phyloP scores from a whole-genome alignment of 1,140 invertebrate genomes.

The Anoplophora glabripennis region DNA sequence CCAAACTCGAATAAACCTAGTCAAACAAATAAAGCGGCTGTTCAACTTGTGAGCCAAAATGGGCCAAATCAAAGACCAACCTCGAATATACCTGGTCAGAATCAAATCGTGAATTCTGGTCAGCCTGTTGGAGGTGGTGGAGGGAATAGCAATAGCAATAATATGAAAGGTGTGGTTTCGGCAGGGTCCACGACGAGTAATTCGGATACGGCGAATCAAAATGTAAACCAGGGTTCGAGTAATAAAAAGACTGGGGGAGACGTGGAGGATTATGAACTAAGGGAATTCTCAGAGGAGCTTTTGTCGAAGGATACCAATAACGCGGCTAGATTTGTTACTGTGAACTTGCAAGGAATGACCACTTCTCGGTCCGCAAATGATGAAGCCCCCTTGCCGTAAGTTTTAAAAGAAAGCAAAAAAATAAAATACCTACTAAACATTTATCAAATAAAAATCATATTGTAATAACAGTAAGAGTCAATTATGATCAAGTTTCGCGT shows the following conservation, averaged over 20 bases:
- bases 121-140: not conserved
- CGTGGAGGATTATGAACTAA: slow-evolving; percentile 57
- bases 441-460: too few species aligned
- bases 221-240: not conserved
- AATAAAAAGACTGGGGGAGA: not conserved
- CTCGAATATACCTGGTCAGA: not conserved
- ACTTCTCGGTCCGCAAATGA: slow-evolving; percentile 63
- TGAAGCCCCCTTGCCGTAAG: slow-evolving; percentile 71
- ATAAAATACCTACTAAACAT: too few species aligned
- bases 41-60: not conserved
- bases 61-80: not conserved
- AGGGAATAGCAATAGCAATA: slow-evolving; percentile 3
- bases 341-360: slow-evolving; percentile 72
- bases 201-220: not conserved
- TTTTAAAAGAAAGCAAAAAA: too few species aligned
- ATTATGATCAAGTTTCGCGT: not conserved
- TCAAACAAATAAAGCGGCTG: not conserved
- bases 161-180: slow-evolving; percentile 11
- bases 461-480: too few species aligned
- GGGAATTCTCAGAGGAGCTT: slow-evolving; percentile 67
- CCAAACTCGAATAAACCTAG: not conserved
- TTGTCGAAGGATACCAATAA: slow-evolving; percentile 70
- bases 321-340: slow-evolving; percentile 60
- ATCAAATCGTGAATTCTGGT: not conserved
- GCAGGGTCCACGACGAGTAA: slow-evolving; percentile 13